phyloP scores from a whole-genome alignment of 1,140 invertebrate species.

The Brachionus rubens region DNA sequence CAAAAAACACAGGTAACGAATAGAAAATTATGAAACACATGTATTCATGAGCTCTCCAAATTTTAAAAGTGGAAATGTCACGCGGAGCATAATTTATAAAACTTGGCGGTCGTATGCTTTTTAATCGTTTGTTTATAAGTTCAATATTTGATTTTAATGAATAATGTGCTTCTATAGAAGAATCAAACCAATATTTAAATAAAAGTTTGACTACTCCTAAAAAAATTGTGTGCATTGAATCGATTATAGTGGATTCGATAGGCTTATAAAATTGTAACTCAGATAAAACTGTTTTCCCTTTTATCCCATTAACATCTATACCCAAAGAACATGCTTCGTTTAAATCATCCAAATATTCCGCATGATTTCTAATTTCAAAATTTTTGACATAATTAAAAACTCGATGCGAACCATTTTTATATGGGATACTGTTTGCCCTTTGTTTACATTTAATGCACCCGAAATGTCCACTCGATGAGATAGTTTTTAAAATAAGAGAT shows the following conservation, averaged over 20 bases:
- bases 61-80: not conserved
- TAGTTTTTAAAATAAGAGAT: not conserved
- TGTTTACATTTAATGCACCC: conserved; percentile 11
- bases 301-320: not conserved
- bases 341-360: not conserved
- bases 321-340: not conserved
- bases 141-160: not conserved
- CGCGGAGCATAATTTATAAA: conserved; percentile 4
- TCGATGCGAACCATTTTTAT: not conserved
- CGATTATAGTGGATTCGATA: not conserved
- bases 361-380: not conserved
- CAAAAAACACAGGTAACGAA: conserved; percentile 18
- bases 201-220: not conserved
- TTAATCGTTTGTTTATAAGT: not conserved
- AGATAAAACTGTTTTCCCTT: conserved; percentile 3
- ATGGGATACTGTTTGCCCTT: not conserved
- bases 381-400: not conserved
- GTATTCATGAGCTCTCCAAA: not conserved
- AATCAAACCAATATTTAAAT: conserved; percentile 14
- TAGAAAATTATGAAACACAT: conserved; percentile 13
- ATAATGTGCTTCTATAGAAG: not conserved
- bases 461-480: not conserved
- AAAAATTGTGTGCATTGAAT: conserved; percentile 22
- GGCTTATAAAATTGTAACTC: not conserved
- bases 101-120: not conserved